These are phyloP conservation scores for Phymastichus coffea DNA, from an alignment of 1,140 invertebrate genomes.

Conservation along the genomic window DNA sequence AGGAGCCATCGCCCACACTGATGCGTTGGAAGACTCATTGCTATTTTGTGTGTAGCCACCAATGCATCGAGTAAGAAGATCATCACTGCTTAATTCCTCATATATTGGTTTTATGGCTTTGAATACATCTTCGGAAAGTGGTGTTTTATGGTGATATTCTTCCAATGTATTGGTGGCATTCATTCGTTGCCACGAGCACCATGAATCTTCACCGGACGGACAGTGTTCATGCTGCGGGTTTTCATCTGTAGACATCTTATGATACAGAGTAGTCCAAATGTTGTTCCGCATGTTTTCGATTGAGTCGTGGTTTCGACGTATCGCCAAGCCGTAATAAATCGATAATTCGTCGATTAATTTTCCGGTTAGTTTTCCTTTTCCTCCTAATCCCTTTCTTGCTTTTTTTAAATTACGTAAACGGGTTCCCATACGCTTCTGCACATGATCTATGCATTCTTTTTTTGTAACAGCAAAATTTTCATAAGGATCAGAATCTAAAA, in stretches of 20 bases:
- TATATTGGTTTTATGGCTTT: constrained; percentile 23
- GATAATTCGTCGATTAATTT: constrained; percentile 29
- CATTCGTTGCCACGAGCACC: constrained; percentile 20
- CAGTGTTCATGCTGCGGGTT: constrained; percentile 15
- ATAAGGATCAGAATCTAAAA: constrained; percentile 29
- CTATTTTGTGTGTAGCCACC: constrained; percentile 12
- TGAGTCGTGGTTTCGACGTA: constrained; percentile 20
- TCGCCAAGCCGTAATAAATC: constrained; percentile 30
- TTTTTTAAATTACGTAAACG: constrained; percentile 23
- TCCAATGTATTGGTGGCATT: constrained; percentile 1
- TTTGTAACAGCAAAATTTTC: constrained; percentile 29
- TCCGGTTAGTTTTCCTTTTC: constrained; percentile 30
- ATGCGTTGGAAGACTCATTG: constrained; percentile 14
- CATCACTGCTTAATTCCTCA: constrained; percentile 16
- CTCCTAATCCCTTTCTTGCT: constrained; percentile 5
- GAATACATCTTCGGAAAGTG: not conserved
- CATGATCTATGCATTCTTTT: constrained; percentile 33
- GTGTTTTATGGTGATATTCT: too few species aligned
- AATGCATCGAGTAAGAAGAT: constrained; percentile 25
- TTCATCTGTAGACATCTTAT: constrained; percentile 19
- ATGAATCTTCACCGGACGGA: constrained; percentile 13
- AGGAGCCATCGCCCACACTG: constrained; percentile 17
- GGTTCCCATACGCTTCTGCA: constrained; percentile 30
- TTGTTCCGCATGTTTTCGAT: constrained; percentile 24
- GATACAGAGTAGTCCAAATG: constrained; percentile 15